Conservation (phyloP, 2,797 vertebrate species). For the Lateolabrax maculatus region DNA sequence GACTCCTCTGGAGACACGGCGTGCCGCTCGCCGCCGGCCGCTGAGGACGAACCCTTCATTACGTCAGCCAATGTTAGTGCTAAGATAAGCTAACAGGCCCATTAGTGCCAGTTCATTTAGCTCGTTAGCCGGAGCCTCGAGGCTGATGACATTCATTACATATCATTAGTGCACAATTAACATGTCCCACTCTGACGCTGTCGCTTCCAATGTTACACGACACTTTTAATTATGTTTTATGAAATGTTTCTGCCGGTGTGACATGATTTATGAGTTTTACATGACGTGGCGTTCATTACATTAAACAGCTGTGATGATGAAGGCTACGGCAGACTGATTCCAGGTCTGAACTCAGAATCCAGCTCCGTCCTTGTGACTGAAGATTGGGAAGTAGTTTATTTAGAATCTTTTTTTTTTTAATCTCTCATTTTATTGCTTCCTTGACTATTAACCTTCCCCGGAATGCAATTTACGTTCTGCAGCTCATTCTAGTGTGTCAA, state of each 20-base stretch:
- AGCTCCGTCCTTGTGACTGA: conserved; percentile 20
- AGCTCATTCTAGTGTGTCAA: conserved; percentile 14
- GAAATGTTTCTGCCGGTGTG: conserved; percentile 70
- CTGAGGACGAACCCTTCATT: conserved; percentile 69
- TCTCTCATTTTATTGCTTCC: conserved; percentile 10
- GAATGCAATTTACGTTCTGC: conserved; percentile 44
- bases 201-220: conserved; percentile 80
- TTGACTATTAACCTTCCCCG: conserved; percentile 3
- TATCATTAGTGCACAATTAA: conserved; percentile 85
- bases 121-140: conserved; percentile 80
- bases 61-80: conserved; percentile 76
- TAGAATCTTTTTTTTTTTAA: conserved; percentile 1
- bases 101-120: conserved; percentile 86
- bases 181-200: conserved; percentile 77
- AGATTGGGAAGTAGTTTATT: conserved; percentile 26
- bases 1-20: conserved; percentile 49
- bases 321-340: conserved; percentile 26
- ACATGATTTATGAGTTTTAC: conserved; percentile 82
- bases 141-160: conserved; percentile 86
- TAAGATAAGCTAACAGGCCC: conserved; percentile 82
- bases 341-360: conserved; percentile 19
- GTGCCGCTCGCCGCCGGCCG: conserved; percentile 60
- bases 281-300: conserved; percentile 72
- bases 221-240: conserved; percentile 84
- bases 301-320: conserved; percentile 66